Conservation (phyloP, 2,797 vertebrate species). For the Heliangelus exortis region DNA sequence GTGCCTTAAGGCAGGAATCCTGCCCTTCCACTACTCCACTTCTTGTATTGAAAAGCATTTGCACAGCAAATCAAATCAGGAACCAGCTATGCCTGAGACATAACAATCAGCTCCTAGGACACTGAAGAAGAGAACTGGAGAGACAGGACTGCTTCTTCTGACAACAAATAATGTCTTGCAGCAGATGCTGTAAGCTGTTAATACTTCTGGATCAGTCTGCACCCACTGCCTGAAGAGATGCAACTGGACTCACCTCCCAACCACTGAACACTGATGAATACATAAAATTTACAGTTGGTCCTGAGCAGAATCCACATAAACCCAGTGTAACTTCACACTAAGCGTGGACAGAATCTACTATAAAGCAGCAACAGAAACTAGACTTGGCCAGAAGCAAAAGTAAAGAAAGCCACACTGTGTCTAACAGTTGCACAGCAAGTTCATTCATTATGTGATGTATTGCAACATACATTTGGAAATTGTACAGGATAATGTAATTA, state of each 20-base stretch:
- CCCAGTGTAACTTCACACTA: not conserved
- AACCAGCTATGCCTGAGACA: not conserved
- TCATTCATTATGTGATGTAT: not conserved
- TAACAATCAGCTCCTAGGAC: not conserved
- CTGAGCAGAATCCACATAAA: not conserved
- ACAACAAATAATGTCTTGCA: not conserved
- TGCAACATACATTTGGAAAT: not conserved
- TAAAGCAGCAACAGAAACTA: not conserved
- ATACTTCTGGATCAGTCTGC: too few relatives aligned
- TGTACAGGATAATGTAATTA: not conserved
- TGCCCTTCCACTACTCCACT: not conserved
- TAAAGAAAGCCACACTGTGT: not conserved
- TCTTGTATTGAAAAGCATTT: not conserved
- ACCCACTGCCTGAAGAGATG: not conserved
- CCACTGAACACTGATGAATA: not conserved
- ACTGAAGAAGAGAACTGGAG: not conserved
- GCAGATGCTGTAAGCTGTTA: rapidly evolving
- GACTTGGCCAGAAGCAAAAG: not conserved
- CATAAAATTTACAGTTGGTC: not conserved
- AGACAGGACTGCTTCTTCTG: not conserved
- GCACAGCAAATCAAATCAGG: not conserved
- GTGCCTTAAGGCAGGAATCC: not conserved
- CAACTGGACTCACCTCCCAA: not conserved
- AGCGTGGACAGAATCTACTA: not conserved
- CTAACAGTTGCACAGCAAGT: not conserved